Conservation (phyloP, 2,888 invertebrate species). For the Hirudinaria manillensis region DNA sequence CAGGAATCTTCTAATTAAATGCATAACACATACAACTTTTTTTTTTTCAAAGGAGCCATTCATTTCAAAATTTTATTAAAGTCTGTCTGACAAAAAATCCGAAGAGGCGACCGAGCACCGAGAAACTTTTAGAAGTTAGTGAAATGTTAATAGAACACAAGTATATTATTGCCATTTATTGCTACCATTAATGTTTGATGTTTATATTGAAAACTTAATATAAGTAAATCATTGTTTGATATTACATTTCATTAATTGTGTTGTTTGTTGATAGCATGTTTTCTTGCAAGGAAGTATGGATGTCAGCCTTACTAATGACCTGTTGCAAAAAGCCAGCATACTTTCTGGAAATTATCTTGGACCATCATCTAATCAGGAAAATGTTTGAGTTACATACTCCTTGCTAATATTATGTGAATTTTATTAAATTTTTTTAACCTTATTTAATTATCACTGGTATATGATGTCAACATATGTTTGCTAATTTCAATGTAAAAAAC, state of each 20-base stretch:
- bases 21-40: not conserved
- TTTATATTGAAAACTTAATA: too few relatives aligned
- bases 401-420: too few relatives aligned
- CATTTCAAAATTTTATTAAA: constrained; percentile 94
- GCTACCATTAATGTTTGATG: not conserved
- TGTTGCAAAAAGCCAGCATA: constrained; percentile 70
- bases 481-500: too few relatives aligned
- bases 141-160: not conserved
- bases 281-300: constrained; percentile 76
- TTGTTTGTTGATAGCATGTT: constrained; percentile 67
- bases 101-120: constrained; percentile 93
- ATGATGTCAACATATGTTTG: too few relatives aligned
- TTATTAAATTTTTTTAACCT: too few relatives aligned
- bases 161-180: not conserved
- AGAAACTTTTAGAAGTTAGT: constrained; percentile 67
- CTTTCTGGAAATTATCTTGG: constrained; percentile 56
- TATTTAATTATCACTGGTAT: too few relatives aligned
- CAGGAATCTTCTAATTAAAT: not conserved
- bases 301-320: constrained; percentile 80
- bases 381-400: too few relatives aligned
- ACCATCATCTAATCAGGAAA: too few relatives aligned
- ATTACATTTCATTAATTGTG: too few relatives aligned
- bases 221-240: too few relatives aligned
- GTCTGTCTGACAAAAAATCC: constrained; percentile 94
- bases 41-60: constrained; percentile 63